Evolutionary conservation across 2,888 invertebrate species (phyloP).

Genomic region (Orgyia antiqua): DNA sequence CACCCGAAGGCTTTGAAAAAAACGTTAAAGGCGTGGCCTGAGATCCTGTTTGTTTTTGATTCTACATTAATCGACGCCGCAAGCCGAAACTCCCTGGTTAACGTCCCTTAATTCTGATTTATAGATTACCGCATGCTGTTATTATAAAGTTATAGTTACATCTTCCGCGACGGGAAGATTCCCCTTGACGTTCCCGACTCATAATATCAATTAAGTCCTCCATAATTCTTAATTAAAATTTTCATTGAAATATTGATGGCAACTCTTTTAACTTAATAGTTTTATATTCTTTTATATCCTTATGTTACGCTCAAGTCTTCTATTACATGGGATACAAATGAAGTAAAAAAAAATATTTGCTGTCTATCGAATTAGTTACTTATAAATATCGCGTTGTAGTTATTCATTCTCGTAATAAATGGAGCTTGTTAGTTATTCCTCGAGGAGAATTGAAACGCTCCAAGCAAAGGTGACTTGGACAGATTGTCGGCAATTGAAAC

Average conservation of each 20-base stretch:
- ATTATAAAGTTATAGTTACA: conserved; percentile 58
- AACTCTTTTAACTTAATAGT: too few relatives aligned
- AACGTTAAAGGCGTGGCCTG: conserved; percentile 40
- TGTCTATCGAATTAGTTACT: too few relatives aligned
- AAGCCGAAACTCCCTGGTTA: conserved; percentile 54
- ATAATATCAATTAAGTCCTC: conserved; percentile 70
- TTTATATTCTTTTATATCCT: too few relatives aligned
- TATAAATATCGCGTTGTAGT: too few relatives aligned
- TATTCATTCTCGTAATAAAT: too few relatives aligned
- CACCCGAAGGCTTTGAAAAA: conserved; percentile 44
- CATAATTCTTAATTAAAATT: conserved; percentile 50
- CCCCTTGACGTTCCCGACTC: conserved; percentile 57
- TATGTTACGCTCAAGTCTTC: conserved; percentile 1
- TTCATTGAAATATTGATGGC: conserved; percentile 32
- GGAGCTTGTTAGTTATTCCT: conserved; percentile 44
- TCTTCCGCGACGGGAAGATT: conserved; percentile 46
- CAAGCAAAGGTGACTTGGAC: conserved; percentile 47
- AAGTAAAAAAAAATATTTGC: too few relatives aligned
- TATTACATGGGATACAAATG: too few relatives aligned
- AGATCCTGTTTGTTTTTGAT: conserved; percentile 67
- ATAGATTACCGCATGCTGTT: conserved; percentile 61
- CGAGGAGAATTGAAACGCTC: conserved; percentile 45
- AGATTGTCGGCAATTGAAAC: conserved; percentile 62
- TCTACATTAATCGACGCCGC: conserved; percentile 61
- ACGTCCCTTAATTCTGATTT: conserved; percentile 71